Conservation (phyloP, 2,797 vertebrate genomes). For the Tinamus major region DNA sequence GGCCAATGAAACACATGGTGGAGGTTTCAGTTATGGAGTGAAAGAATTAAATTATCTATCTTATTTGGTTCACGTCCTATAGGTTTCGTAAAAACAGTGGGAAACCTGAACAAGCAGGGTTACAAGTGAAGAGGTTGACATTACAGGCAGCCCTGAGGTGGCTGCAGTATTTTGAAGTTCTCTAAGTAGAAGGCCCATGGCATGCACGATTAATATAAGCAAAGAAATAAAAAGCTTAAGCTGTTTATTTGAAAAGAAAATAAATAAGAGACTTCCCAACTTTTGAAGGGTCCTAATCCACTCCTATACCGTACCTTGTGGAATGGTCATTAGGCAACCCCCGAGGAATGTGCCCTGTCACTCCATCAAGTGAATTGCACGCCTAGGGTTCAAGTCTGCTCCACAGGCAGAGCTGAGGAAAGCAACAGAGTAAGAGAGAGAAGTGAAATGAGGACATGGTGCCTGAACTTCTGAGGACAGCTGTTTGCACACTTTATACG, state of each 20-base stretch:
- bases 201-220: not conserved
- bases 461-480: not conserved
- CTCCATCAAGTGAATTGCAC: not conserved
- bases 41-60: not conserved
- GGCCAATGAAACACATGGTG: not conserved
- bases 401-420: not conserved
- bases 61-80: not conserved
- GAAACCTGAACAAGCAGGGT: not conserved
- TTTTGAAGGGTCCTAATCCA: slow-evolving; percentile 2
- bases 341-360: not conserved
- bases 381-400: not conserved
- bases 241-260: not conserved
- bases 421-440: not conserved
- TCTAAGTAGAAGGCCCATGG: not conserved
- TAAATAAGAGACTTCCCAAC: slow-evolving; percentile 18
- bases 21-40: not conserved
- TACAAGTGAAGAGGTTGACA: not conserved
- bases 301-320: not conserved
- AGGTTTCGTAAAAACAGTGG: not conserved
- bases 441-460: not conserved
- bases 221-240: not conserved
- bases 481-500: not conserved
- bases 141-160: not conserved
- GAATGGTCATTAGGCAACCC: not conserved
- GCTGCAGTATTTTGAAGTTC: not conserved